Conservation (phyloP, 2,888 invertebrate species). For the Auanema freiburgensis region DNA sequence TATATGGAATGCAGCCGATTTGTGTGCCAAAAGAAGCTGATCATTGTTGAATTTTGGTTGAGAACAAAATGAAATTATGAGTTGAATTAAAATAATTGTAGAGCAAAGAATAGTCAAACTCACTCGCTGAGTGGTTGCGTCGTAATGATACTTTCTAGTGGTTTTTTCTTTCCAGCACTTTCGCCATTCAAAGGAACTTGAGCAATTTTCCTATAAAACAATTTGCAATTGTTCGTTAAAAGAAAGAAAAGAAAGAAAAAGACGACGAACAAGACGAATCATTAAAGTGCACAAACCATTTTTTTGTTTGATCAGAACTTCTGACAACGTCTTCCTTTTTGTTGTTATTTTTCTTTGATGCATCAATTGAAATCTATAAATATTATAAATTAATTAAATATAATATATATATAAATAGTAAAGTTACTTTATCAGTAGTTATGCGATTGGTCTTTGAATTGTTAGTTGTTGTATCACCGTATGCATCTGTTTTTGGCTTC, state of each 20-base stretch:
- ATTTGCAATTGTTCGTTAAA: too few relatives aligned
- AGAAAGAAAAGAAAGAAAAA: background rate
- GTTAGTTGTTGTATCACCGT: too few relatives aligned
- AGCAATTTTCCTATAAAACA: too few relatives aligned
- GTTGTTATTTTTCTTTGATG: constrained; percentile 1
- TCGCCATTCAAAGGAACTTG: too few relatives aligned
- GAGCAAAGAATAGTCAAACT: background rate
- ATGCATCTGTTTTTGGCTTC: too few relatives aligned
- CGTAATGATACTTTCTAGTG: constrained; percentile 38
- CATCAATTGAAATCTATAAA: background rate
- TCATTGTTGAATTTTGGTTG: background rate
- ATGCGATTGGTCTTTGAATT: too few relatives aligned
- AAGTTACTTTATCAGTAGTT: too few relatives aligned
- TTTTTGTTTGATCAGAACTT: background rate
- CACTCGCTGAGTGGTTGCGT: constrained; percentile 24
- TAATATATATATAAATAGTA: background rate
- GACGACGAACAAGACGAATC: background rate
- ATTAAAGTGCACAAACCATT: background rate
- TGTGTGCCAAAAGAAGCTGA: background rate
- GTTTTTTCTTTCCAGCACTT: constrained; percentile 4
- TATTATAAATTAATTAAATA: background rate
- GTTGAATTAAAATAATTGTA: background rate
- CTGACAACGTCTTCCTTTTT: background rate
- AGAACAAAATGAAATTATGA: background rate
- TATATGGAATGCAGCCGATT: background rate